Conservation (phyloP, 2,888 invertebrate species). For the Epiblema foenella region DNA sequence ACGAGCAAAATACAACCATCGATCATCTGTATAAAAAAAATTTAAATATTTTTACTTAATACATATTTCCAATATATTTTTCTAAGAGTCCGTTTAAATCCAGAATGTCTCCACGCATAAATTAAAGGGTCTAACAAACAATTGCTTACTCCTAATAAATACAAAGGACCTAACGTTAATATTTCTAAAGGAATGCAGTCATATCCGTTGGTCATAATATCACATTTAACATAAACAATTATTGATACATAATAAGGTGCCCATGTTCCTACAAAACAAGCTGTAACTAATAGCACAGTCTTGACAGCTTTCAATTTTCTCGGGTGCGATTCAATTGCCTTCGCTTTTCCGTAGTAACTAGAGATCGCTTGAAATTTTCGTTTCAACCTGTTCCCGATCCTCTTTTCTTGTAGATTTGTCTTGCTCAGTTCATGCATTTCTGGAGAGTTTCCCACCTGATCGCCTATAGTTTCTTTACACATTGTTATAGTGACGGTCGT, state of each 20-base stretch:
- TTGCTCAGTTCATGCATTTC: constrained; percentile 51
- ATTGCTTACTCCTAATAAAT: constrained; percentile 83
- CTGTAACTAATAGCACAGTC: constrained; percentile 84
- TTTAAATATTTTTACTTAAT: constrained; percentile 45
- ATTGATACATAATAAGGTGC: constrained; percentile 84
- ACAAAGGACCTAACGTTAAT: constrained; percentile 83
- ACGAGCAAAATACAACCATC: background rate
- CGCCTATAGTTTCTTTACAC: constrained; percentile 52
- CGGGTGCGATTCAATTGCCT: constrained; percentile 57
- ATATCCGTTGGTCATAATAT: constrained; percentile 66
- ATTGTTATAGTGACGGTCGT: constrained; percentile 56
- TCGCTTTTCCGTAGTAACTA: constrained; percentile 50
- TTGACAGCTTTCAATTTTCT: constrained; percentile 85
- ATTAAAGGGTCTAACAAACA: constrained; percentile 85
- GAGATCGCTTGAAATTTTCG: constrained; percentile 51
- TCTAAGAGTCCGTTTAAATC: constrained; percentile 78
- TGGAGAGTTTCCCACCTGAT: constrained; percentile 45
- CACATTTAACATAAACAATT: constrained; percentile 79
- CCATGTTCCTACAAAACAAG: constrained; percentile 85
- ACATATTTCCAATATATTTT: constrained; percentile 66
- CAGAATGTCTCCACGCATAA: constrained; percentile 87
- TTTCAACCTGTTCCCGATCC: constrained; percentile 46
- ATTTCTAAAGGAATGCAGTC: constrained; percentile 78
- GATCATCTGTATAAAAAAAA: background rate
- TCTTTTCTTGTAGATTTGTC: constrained; percentile 47